Evolutionary conservation across 2,113 vertebrate genomes (phyloP).

Genomic region (Argyrosomus japonicus): DNA sequence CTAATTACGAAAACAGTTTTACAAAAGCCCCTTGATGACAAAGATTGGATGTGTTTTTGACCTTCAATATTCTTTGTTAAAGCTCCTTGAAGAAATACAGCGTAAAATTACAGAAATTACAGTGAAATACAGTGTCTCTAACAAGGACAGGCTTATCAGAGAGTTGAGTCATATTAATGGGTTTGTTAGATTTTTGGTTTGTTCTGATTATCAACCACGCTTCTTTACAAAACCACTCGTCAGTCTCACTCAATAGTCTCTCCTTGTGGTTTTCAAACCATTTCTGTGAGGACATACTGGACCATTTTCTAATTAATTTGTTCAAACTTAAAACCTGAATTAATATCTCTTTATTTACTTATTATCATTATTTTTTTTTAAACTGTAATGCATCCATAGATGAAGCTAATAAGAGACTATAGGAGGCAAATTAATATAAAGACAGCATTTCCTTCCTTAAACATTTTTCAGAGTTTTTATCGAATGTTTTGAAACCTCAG

Average conservation of each 20-base stretch:
- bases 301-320: conserved; percentile 26
- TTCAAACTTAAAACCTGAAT: conserved; percentile 1
- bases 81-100: conserved; percentile 4
- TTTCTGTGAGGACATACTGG: conserved; percentile 20
- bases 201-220: conserved; percentile 29
- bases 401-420: too few species aligned
- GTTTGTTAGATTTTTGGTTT: conserved; percentile 35
- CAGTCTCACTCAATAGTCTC: neutral
- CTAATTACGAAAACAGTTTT: conserved; percentile 13
- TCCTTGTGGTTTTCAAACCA: conserved; percentile 18
- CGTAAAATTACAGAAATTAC: neutral
- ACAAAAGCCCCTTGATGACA: neutral
- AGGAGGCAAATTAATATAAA: too few species aligned
- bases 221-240: conserved; percentile 36
- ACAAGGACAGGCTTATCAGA: conserved; percentile 31
- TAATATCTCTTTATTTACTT: too few species aligned
- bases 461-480: neutral
- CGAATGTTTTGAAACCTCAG: conserved; percentile 1
- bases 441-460: too few species aligned
- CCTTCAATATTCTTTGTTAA: conserved; percentile 8
- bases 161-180: conserved; percentile 53
- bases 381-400: too few species aligned
- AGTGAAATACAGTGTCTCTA: neutral
- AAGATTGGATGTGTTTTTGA: conserved; percentile 26
- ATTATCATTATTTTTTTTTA: too few species aligned